phyloP scores from a whole-genome alignment of 2,797 vertebrate genomes.

The Myotis pilosus region DNA sequence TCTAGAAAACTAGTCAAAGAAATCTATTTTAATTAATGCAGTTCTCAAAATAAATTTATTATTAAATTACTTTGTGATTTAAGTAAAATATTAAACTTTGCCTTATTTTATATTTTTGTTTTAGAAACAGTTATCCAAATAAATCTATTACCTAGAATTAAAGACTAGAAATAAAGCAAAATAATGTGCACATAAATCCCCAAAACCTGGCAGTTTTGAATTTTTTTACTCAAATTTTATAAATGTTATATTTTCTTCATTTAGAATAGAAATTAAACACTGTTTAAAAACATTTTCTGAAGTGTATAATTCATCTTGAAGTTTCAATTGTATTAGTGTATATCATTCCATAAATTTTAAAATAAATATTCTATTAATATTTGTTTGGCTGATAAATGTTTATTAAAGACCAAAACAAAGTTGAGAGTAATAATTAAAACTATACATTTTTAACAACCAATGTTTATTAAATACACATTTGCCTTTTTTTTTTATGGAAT shows the following conservation, averaged over 20 bases:
- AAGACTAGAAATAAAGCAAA: conserved; percentile 3
- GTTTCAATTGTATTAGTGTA: neutral
- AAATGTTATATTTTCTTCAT: neutral
- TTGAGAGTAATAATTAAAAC: conserved; percentile 25
- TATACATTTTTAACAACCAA: neutral
- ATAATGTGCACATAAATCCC: neutral
- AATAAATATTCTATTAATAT: neutral
- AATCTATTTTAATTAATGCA: neutral
- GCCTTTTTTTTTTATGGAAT: neutral
- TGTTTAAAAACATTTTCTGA: neutral
- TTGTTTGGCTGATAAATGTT: conserved; percentile 12
- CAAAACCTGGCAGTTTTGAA: neutral
- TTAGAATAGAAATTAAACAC: neutral
- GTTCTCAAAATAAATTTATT: neutral
- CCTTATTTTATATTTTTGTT: neutral
- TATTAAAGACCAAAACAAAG: neutral
- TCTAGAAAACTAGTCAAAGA: neutral
- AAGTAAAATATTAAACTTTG: neutral
- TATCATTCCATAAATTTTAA: neutral
- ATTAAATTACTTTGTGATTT: neutral
- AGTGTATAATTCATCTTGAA: neutral
- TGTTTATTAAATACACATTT: conserved; percentile 20
- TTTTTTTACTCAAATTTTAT: neutral
- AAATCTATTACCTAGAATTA: neutral
- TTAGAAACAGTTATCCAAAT: neutral